phyloP scores from a whole-genome alignment of 2,888 invertebrate genomes.

The Orchesella flavescens region DNA sequence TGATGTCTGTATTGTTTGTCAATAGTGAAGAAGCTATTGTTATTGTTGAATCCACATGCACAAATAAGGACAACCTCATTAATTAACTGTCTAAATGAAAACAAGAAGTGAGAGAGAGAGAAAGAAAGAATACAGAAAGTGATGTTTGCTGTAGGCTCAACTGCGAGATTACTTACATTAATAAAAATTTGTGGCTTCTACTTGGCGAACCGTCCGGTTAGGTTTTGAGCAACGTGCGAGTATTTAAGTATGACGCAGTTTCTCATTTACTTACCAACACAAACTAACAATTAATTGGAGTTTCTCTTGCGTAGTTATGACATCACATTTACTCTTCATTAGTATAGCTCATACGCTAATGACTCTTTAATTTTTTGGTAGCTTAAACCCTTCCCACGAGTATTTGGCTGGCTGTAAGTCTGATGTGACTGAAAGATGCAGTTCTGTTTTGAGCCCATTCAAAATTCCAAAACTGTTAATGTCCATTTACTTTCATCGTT shows the following conservation, averaged over 20 bases:
- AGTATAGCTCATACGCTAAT: no score
- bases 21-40: conserved; percentile 47
- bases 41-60: conserved; percentile 47
- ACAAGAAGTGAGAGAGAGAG: not conserved
- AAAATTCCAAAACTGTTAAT: not conserved
- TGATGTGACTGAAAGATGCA: no score
- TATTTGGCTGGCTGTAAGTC: no score
- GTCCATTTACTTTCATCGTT: not conserved
- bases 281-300: not conserved
- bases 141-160: conserved; percentile 10
- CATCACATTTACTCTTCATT: no score
- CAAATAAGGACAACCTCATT: conserved; percentile 64
- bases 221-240: no score
- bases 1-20: conserved; percentile 1
- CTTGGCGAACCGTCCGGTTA: no score
- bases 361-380: no score
- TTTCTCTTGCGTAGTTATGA: no score
- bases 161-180: not conserved
- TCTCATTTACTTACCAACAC: conserved; percentile 30
- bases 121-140: conserved; percentile 18
- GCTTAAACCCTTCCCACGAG: no score
- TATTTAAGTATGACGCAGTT: conserved; percentile 26
- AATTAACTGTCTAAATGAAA: conserved; percentile 59
- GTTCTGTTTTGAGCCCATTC: not conserved
- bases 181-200: no score